A percentile compares a stretch with the other conserved stretches of the same genome.
Conservation (phyloP, 2,113 vertebrate species). For the Anhinga rufa region DNA sequence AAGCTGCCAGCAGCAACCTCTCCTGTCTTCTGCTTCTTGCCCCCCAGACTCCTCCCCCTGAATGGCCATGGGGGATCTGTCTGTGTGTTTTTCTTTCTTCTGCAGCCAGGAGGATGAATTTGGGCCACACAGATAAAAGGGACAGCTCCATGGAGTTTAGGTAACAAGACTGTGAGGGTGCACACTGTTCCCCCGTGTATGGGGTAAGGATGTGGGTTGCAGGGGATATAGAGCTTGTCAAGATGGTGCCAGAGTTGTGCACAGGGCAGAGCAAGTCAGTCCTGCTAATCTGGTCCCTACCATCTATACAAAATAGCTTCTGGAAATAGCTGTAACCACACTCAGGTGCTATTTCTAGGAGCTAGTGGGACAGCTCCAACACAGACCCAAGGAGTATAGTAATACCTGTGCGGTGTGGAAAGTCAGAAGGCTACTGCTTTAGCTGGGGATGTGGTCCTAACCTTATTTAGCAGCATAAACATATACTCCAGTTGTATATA, state of each 20-base stretch:
- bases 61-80: neutral
- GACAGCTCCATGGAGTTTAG: neutral
- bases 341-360: neutral
- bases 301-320: neutral
- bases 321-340: neutral
- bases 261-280: neutral
- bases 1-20: rapidly evolving
- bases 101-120: neutral
- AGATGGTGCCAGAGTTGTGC: rapidly evolving
- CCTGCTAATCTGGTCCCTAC: neutral
- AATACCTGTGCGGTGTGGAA: neutral
- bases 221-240: neutral
- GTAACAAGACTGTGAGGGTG: neutral
- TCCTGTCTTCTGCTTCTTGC: neutral
- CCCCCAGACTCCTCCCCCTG: neutral
- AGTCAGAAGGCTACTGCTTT: neutral
- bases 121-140: neutral
- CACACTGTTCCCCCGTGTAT: rapidly evolving
- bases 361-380: rapidly evolving
- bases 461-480: neutral
- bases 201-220: neutral
- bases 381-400: neutral
- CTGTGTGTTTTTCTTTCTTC: neutral
- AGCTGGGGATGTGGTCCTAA: neutral
- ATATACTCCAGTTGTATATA: neutral